A percentile compares a stretch with the other conserved stretches of the same genome.
Evolutionary conservation across 1,140 invertebrate genomes (phyloP).

Genomic region (Bactericera cockerelli): DNA sequence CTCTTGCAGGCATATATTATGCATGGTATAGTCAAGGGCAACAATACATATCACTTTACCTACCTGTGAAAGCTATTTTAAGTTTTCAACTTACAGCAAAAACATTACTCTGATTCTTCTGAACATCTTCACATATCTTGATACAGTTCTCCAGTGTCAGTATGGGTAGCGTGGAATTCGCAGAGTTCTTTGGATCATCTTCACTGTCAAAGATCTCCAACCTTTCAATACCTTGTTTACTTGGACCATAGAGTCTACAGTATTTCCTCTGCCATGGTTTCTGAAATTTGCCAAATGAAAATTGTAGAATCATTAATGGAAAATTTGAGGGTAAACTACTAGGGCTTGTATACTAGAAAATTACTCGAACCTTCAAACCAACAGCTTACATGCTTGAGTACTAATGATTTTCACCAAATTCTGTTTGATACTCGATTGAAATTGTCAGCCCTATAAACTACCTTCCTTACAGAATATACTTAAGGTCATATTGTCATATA

Average conservation of each 20-base stretch:
- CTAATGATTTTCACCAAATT: neutral
- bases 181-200: conserved; percentile 45
- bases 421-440: neutral
- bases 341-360: neutral
- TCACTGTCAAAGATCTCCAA: conserved; percentile 68
- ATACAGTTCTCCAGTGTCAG: conserved; percentile 70
- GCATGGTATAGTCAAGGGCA: no score
- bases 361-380: no score
- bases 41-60: no score
- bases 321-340: neutral
- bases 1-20: no score
- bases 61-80: no score
- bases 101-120: conserved; percentile 37
- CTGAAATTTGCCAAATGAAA: conserved; percentile 33
- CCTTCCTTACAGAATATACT: neutral
- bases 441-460: neutral
- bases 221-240: conserved; percentile 65
- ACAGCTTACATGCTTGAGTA: no score
- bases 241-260: conserved; percentile 58
- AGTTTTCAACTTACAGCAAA: conserved; percentile 38
- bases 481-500: no score
- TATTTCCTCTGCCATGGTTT: conserved; percentile 64
- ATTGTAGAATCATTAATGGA: conserved; percentile 9
- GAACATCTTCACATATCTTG: conserved; percentile 49
- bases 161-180: conserved; percentile 48